Evolutionary conservation across 2,113 vertebrate species (phyloP), one percentile per base, ranked within the genome.

Genomic region (Engraulis encrasicolus): DNA sequence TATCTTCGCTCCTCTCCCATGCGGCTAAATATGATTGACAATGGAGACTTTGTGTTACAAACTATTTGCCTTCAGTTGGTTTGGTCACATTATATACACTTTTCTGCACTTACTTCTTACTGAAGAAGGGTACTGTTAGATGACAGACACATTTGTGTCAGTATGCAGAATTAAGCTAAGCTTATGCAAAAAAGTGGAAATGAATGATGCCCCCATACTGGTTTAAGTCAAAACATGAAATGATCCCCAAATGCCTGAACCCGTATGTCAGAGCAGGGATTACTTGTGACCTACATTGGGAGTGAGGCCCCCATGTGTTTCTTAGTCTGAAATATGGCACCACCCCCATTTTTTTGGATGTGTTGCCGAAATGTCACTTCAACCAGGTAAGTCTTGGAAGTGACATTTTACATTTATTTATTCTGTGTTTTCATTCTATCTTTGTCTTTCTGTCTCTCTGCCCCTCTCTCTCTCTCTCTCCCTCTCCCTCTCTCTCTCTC

Each of bases 381-480:
- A 23, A 23, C 19, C 54, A 61, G 54, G n/a, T 17, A 23, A 23
- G 19, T 61, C 19, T 7, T 27, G 6, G 6, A 61, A 19, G n/a
- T 66, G n/a, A n/a, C n/a, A n/a, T n/a, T n/a, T n/a, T n/a, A n/a
- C 9, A 23, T 7, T 23, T 9, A 27, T 66, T 37, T 45, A n/a
- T 50, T 81, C 37, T 27, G 19, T 81, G 50, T 27, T 6, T 84
- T 81, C 4, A 17, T 58, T 85, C n/a, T n/a, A 6, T 52, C 19
- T 2, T 80, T 88, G 17, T 88, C 50, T 87, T 15, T 88, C 18
- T 37, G 58, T 66, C n/a, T 23, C 5, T 27, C 1, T 12, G 7
- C 61, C 2, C 23, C 6, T 66, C 0, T 31, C 6, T 27, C 9
- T 66, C 31, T 27, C 58, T n/a, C n/a, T n/a, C n/a, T n/a, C n/a